Conservation (phyloP, 2,888 invertebrate genomes). For the Seira sanloemensis region DNA sequence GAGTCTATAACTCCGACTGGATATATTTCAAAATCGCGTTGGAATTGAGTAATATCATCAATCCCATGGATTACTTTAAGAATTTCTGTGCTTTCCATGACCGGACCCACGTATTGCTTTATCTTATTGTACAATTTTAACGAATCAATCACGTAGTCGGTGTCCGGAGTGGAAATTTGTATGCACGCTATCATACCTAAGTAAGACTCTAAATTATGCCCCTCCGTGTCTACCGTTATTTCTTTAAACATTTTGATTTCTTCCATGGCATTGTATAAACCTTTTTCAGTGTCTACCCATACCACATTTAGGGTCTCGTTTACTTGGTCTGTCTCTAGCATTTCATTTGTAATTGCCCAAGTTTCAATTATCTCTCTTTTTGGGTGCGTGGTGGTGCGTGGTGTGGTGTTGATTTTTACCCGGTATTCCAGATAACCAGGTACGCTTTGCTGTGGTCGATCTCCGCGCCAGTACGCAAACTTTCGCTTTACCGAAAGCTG, state of each 20-base stretch:
- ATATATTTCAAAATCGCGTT: conserved; percentile 29
- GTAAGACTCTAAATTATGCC: neutral
- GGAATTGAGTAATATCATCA: conserved; percentile 1
- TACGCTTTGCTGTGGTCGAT: conserved; percentile 21
- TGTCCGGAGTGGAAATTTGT: conserved; percentile 1
- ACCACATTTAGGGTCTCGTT: neutral
- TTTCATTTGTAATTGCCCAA: neutral
- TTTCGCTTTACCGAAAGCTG: too few species aligned
- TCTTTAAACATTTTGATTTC: neutral
- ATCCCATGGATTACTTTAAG: conserved; percentile 20
- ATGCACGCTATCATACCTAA: neutral
- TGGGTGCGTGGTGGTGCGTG: neutral
- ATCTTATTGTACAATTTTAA: conserved; percentile 18
- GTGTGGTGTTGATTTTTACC: neutral
- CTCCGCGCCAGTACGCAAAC: too few species aligned
- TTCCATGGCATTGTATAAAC: neutral
- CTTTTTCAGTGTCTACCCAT: neutral
- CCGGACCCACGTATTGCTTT: neutral
- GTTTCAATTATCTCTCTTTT: neutral
- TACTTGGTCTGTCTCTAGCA: neutral
- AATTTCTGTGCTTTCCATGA: conserved; percentile 10
- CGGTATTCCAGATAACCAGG: conserved; percentile 15
- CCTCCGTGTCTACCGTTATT: conserved; percentile 25
- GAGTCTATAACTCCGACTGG: conserved; percentile 8
- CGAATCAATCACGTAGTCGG: conserved; percentile 17